These are phyloP conservation scores for Palythoa grandis DNA, from an alignment of 92 coral and sea anemone species.

Conservation along the genomic window DNA sequence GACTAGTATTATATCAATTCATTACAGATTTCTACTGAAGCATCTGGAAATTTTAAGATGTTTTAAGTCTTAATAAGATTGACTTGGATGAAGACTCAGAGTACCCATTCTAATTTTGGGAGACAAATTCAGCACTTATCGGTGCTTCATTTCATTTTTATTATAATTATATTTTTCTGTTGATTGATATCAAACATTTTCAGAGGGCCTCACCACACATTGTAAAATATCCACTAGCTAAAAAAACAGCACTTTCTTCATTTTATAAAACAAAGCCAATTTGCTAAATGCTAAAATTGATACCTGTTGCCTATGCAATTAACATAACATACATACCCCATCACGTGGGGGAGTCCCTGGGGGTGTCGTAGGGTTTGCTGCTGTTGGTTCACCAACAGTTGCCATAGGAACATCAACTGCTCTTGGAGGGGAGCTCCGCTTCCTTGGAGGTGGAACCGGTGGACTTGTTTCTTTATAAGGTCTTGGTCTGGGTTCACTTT, in stretches of 20 bases:
- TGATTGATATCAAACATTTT: too few relatives aligned
- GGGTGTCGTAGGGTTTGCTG: constrained; percentile 88
- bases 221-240: too few relatives aligned
- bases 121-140: too few relatives aligned
- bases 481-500: constrained; percentile 41
- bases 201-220: too few relatives aligned
- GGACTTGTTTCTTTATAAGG: constrained; percentile 68
- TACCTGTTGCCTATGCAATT: not conserved
- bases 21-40: not conserved
- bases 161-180: too few relatives aligned
- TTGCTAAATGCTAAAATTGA: not conserved
- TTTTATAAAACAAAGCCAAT: too few relatives aligned
- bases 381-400: constrained; percentile 85
- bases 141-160: too few relatives aligned
- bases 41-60: too few relatives aligned
- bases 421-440: constrained; percentile 52
- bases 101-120: too few relatives aligned
- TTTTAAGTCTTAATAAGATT: too few relatives aligned
- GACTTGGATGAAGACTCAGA: too few relatives aligned
- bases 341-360: constrained; percentile 91
- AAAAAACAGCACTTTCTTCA: too few relatives aligned
- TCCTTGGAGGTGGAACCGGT: constrained; percentile 60
- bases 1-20: not conserved
- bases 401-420: constrained; percentile 69
- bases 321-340: constrained; percentile 54